Percentiles rank a stretch among this genome's conserved stretches.
Evolutionary conservation across 2,797 vertebrate genomes (phyloP).

Genomic region (Enteromius fasciolatus): DNA sequence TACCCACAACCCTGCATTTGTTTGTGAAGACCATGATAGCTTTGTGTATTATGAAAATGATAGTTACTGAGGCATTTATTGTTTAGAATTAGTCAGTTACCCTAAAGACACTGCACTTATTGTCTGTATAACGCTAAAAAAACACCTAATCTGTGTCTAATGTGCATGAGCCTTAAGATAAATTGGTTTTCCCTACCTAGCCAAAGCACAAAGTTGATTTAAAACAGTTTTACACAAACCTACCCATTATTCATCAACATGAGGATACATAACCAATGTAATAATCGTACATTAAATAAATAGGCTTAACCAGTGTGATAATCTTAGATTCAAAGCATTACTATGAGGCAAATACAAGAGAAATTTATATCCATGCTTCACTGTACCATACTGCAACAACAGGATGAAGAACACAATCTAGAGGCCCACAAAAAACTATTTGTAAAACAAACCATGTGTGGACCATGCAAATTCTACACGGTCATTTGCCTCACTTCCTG

Average conservation of each 20-base stretch:
- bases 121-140: background rate
- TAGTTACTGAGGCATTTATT: background rate
- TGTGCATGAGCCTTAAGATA: background rate
- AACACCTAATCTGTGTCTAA: background rate
- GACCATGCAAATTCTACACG: slow-evolving; percentile 19
- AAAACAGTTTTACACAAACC: background rate
- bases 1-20: slow-evolving; percentile 8
- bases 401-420: background rate
- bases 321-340: background rate
- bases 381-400: background rate
- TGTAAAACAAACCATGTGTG: slow-evolving; percentile 12
- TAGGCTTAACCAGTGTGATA: background rate
- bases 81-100: background rate
- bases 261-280: background rate
- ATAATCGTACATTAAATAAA: background rate
- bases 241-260: background rate
- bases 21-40: background rate
- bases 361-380: background rate
- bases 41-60: background rate
- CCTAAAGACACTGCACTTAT: background rate
- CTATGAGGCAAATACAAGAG: background rate
- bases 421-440: background rate
- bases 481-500: slow-evolving; percentile 7
- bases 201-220: background rate
- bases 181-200: background rate